These are phyloP conservation scores for Leucoraja ocellata DNA, from an alignment of 2,797 vertebrate species.

Conservation along the genomic window DNA sequence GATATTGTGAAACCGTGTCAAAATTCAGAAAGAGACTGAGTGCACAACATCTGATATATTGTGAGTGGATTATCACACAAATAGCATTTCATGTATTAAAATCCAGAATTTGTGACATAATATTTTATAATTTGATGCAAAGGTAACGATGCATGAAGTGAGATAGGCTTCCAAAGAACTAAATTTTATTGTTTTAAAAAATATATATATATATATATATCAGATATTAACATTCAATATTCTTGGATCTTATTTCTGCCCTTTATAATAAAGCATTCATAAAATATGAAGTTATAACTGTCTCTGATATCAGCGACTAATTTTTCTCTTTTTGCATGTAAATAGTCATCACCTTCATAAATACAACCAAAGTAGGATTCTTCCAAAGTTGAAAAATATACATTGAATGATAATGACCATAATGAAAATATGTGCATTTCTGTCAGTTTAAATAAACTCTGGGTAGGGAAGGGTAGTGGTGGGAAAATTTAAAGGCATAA, in stretches of 20 bases:
- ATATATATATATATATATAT: slow-evolving; percentile 26
- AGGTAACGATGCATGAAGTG: background rate
- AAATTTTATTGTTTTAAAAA: background rate
- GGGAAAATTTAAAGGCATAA: slow-evolving; percentile 1
- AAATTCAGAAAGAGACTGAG: slow-evolving; percentile 22
- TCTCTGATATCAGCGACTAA: background rate
- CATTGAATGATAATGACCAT: slow-evolving; percentile 1
- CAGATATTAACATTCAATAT: slow-evolving; percentile 22
- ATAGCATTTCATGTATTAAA: background rate
- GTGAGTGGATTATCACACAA: background rate
- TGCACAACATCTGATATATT: background rate
- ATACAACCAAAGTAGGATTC: background rate
- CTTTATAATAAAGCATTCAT: background rate
- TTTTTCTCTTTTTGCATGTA: background rate
- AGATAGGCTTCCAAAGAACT: background rate
- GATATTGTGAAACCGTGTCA: slow-evolving; percentile 11
- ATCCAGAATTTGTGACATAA: background rate
- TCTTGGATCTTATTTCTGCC: background rate
- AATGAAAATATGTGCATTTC: slow-evolving; percentile 32
- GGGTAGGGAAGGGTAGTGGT: no score
- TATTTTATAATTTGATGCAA: background rate
- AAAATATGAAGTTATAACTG: background rate
- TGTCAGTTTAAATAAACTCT: background rate
- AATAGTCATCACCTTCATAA: background rate
- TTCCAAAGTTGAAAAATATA: slow-evolving; percentile 17